Evolutionary conservation across 2,888 invertebrate species (phyloP).

Genomic region (Corbicula japonica): DNA sequence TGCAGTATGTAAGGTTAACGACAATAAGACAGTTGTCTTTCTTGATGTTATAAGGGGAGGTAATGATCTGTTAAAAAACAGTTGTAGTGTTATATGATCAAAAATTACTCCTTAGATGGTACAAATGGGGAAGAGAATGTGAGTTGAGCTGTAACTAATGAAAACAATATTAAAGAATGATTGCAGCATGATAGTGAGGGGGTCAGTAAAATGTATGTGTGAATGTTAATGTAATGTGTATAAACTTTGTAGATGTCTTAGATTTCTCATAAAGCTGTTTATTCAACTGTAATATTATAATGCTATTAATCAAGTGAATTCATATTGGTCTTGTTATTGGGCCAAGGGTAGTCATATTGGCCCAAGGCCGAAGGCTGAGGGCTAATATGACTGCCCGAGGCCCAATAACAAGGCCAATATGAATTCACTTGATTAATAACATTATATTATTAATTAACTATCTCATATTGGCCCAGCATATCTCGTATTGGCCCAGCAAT

Average conservation of each 20-base stretch:
- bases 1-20: slow-evolving; percentile 51
- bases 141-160: not conserved
- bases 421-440: too few relatives aligned
- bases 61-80: slow-evolving; percentile 21
- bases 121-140: not conserved
- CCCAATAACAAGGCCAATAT: too few relatives aligned
- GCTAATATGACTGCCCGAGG: too few relatives aligned
- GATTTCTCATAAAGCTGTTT: not conserved
- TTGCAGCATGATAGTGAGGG: not conserved
- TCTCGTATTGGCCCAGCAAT: too few relatives aligned
- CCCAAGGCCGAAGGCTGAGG: too few relatives aligned
- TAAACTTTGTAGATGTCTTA: not conserved
- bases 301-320: too few relatives aligned
- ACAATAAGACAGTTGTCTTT: slow-evolving; percentile 56
- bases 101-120: not conserved
- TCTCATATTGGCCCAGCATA: too few relatives aligned
- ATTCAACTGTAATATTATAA: too few relatives aligned
- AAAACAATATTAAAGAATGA: not conserved
- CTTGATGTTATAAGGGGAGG: slow-evolving; percentile 59
- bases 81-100: not conserved
- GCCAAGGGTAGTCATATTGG: too few relatives aligned
- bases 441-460: too few relatives aligned
- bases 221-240: not conserved
- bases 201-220: not conserved
- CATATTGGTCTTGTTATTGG: too few relatives aligned